Base-by-base conservation (phyloP, 2,797 vertebrate species). In the Paramormyrops hopkinsi region DNA sequence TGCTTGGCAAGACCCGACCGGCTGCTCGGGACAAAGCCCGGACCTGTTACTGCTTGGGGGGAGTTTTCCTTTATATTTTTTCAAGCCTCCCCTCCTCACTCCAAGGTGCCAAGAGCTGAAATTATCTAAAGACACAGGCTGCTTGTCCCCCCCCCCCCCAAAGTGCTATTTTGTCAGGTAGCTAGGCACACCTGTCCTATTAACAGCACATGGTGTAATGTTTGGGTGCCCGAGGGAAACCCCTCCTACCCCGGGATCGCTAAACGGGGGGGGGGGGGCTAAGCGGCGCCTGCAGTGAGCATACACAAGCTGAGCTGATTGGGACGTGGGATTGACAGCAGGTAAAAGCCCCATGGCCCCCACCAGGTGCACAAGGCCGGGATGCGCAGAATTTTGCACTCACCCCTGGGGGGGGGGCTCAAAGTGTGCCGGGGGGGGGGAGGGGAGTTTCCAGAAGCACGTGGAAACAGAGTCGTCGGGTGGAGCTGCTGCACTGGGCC, bases 261-360 rank as follows among this genome's bases (percentile, higher is more conserved):
- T 93, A 92, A 93, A 62, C 9, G 5, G 56, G 54, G n/a, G 82
- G 59, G 65, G 56, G 44, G 87, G 50, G 90, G 89, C 89, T 88
- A 83, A 76, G 89, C 86, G 92, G 88, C 86, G 92, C 95, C 92
- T 87, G 54, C 9, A 93, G 94, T 92, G 91, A 91, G 69, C 90
- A 88, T 90, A 92, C 91, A 92, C 92, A 54, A 94, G 93, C 92
- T 93, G 92, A 92, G 91, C 85, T 83, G 59, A 51, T 25, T 82
- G 46, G 56, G 46, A 83, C 50, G 46, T 83, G 89, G 93, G 93
- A 96, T 85, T 93, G 96, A 95, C 94, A 93, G 90, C 88, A 93
- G 90, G 92, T 93, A 17, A 92, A 93, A 93, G 89, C 73, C 89
- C 4, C 6, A 0, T 90, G 79, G 92, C 94, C 94, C 92, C 92